Conservation (phyloP, 2,888 invertebrate genomes). For the Deilephila porcellus region DNA sequence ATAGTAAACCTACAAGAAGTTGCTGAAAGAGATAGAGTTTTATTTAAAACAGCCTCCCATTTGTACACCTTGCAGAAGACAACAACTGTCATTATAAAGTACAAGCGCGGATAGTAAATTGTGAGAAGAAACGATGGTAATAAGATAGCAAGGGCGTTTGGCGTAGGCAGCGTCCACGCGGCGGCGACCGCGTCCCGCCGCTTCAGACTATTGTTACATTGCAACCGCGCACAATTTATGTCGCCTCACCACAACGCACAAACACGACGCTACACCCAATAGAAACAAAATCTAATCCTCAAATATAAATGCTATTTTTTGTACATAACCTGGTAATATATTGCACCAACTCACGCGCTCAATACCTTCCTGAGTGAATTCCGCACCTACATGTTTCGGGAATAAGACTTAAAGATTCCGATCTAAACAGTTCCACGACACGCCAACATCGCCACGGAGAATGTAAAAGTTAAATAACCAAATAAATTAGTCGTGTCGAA, state of each 20-base stretch:
- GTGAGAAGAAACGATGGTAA: slow-evolving; percentile 75
- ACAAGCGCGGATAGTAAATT: slow-evolving; percentile 71
- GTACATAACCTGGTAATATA: slow-evolving; percentile 9
- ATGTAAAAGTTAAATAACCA: slow-evolving; percentile 25
- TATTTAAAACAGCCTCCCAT: slow-evolving; percentile 18
- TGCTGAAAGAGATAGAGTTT: slow-evolving; percentile 21
- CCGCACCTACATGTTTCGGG: slow-evolving; percentile 18
- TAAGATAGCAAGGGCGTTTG: slow-evolving; percentile 68
- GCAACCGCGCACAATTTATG: slow-evolving; percentile 72
- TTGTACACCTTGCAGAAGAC: slow-evolving; percentile 43
- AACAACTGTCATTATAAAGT: slow-evolving; percentile 69
- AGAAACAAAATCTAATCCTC: slow-evolving; percentile 14
- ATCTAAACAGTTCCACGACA: slow-evolving; percentile 38
- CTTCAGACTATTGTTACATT: slow-evolving; percentile 68
- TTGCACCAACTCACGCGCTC: slow-evolving; percentile 18
- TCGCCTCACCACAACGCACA: slow-evolving; percentile 44
- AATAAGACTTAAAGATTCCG: slow-evolving; percentile 21
- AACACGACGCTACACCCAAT: slow-evolving; percentile 4
- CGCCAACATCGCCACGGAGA: slow-evolving; percentile 42
- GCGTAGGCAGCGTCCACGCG: slow-evolving; percentile 60
- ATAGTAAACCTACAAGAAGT: neutral
- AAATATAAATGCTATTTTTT: slow-evolving; percentile 14
- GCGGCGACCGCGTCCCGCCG: slow-evolving; percentile 58
- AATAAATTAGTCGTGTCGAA: slow-evolving; percentile 46
- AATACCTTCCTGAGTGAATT: slow-evolving; percentile 19